These are phyloP conservation scores for Liasis olivaceus DNA, from an alignment of 2,797 vertebrate species.

Conservation along the genomic window DNA sequence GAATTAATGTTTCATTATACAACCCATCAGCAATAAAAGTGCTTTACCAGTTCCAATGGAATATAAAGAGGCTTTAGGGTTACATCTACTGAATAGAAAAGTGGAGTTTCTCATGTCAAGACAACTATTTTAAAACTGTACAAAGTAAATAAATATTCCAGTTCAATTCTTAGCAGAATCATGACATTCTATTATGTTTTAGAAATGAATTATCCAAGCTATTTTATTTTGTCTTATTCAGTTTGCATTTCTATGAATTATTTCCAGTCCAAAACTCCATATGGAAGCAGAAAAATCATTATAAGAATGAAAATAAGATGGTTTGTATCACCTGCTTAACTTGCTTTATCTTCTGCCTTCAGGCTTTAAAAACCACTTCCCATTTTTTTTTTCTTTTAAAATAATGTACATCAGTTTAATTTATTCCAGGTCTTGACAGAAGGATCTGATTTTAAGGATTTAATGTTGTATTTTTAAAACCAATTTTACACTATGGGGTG, in stretches of 20 bases:
- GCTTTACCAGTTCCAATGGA: not conserved
- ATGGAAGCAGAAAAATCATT: conserved; percentile 73
- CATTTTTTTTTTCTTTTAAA: conserved; percentile 78
- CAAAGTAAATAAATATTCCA: not conserved
- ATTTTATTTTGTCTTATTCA: conserved; percentile 66
- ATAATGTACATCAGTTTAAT: conserved; percentile 82
- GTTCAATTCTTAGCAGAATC: not conserved
- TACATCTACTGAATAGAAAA: not conserved
- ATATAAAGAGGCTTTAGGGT: not conserved
- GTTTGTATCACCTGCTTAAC: conserved; percentile 79
- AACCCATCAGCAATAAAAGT: not conserved
- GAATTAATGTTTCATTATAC: not conserved
- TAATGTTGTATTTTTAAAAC: conserved; percentile 79
- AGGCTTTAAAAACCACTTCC: conserved; percentile 75
- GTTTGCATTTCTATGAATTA: conserved; percentile 73
- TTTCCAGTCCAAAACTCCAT: conserved; percentile 71
- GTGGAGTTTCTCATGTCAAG: not conserved
- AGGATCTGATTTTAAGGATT: conserved; percentile 79
- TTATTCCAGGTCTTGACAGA: conserved; percentile 81
- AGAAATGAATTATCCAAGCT: conserved; percentile 53
- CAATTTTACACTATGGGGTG: conserved; percentile 77
- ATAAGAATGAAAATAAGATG: conserved; percentile 75
- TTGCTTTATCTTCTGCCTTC: conserved; percentile 79
- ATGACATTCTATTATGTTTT: conserved; percentile 16
- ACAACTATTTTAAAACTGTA: not conserved